Evolutionary conservation across 2,113 vertebrate species (phyloP).

Genomic region (Bubo blakistoni): DNA sequence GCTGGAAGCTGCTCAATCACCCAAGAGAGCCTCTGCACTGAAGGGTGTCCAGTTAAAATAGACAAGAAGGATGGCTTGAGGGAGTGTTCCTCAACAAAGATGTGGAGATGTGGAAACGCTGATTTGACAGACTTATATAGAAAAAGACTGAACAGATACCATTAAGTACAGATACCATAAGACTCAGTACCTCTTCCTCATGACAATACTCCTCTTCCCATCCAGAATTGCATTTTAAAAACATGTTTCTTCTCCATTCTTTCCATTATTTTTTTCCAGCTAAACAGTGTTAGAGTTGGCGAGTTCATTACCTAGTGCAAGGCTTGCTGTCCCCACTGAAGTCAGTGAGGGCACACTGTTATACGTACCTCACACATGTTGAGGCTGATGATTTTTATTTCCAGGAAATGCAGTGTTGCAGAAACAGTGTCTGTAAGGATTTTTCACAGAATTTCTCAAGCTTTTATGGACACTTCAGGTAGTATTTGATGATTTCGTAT

Average conservation of each 20-base stretch:
- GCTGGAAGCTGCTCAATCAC: neutral
- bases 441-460: neutral
- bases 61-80: neutral
- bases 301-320: neutral
- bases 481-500: neutral
- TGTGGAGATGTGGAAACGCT: neutral
- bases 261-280: neutral
- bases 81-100: neutral
- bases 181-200: neutral
- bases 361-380: neutral
- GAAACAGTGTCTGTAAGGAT: neutral
- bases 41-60: neutral
- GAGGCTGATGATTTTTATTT: neutral
- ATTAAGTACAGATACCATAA: neutral
- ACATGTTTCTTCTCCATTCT: neutral
- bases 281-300: neutral
- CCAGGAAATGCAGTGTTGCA: neutral
- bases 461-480: neutral
- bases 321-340: neutral
- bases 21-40: neutral
- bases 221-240: neutral
- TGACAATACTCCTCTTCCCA: neutral
- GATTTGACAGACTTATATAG: neutral
- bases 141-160: neutral
- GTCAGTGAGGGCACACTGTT: fast-evolving